Evolutionary conservation across 2,888 invertebrate species (phyloP), one percentile per base, ranked within the genome.

Genomic region (Dioctria rufipes): DNA sequence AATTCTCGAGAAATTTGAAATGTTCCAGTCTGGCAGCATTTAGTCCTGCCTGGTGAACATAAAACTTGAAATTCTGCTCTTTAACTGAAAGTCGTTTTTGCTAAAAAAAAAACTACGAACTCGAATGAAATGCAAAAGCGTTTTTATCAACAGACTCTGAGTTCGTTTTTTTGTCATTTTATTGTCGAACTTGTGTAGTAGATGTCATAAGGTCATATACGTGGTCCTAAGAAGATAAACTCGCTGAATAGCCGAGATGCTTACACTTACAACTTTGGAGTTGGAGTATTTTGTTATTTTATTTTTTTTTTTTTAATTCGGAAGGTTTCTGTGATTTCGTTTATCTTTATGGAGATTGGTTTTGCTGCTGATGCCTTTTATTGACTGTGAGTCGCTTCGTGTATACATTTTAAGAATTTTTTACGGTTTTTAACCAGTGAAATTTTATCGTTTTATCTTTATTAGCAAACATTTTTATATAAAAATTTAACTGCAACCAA

Each of bases 131-230:
- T n/a, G 54, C 54, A 54, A 54, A 54, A 54, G n/a, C 4, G 1
- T 11, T 8, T 46, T 46, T 46, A 5, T 6, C 46, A 46, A 46
- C 46, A 46, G 5, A 8, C 5, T 46, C 11, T 8, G 8, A 4
- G 4, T 54, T 54, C 11, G n/a, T 11, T n/a, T 8, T n/a, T 54
- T 54, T 6, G 4, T 54, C 49, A n/a, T 37, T 54, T 49, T 51
- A 6, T 37, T 40, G 25, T n/a, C 25, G 49, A 49, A 39, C 43
- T 46, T 25, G 8, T 37, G 25, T 39, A 25, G 49, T 69, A 69
- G 51, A 69, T 69, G 69, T 69, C 69, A 69, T 69, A 51, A 69
- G 69, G 69, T 69, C 69, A 69, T 39, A 69, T n/a, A 40, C 2
- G 54, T 51, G 69, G 69, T 49, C 69, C 69, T 51, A 39, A 46